A percentile compares a stretch with the other conserved stretches of the same genome.
phyloP scores from a whole-genome alignment of 1,140 invertebrate species.

The Pogonomyrmex barbatus region DNA sequence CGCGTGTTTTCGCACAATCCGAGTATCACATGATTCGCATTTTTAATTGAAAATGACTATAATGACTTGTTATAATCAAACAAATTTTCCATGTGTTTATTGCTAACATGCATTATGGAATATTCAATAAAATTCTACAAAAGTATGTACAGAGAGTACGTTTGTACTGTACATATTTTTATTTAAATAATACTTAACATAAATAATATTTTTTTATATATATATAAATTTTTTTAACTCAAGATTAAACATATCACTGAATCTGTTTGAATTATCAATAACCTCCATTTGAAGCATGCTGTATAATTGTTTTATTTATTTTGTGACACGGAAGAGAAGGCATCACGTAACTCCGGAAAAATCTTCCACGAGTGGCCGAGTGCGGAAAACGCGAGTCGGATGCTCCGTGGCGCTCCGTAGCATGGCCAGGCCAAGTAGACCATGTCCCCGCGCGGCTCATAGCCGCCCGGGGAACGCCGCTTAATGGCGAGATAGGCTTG shows the following conservation, averaged over 20 bases:
- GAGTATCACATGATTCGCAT: background rate
- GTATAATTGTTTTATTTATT: background rate
- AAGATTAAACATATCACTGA: background rate
- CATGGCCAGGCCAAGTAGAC: constrained; percentile 74
- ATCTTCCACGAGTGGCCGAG: background rate
- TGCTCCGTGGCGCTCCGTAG: constrained; percentile 18
- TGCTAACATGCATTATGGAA: background rate
- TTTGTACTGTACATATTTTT: background rate
- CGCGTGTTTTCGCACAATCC: constrained; percentile 33
- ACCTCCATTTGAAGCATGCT: background rate
- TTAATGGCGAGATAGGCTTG: constrained; percentile 78
- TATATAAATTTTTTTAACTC: background rate
- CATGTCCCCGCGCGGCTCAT: constrained; percentile 71
- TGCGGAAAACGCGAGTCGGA: constrained; percentile 30
- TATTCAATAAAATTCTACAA: background rate
- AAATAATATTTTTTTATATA: background rate
- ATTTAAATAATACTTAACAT: constrained; percentile 13
- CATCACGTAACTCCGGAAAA: constrained; percentile 17
- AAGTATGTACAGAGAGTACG: background rate
- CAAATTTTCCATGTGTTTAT: background rate
- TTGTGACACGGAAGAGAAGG: background rate
- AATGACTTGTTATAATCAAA: background rate
- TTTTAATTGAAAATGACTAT: background rate
- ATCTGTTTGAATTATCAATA: background rate
- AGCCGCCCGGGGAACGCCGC: constrained; percentile 62